Conservation (phyloP, 2,888 invertebrate species). For the Cataglyphis albicans region DNA sequence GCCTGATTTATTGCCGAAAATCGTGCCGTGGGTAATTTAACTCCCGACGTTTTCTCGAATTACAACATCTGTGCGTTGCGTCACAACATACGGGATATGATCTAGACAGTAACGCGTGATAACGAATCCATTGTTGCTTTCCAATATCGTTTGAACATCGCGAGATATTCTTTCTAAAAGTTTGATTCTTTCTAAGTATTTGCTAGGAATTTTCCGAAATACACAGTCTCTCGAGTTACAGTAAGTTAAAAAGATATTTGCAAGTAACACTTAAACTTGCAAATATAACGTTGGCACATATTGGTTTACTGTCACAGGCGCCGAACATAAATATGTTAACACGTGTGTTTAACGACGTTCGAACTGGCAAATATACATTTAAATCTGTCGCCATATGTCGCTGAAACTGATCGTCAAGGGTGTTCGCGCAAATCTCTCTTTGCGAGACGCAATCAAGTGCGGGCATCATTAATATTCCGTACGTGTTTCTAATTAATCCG, state of each 20-base stretch:
- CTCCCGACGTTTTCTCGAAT: conserved; percentile 65
- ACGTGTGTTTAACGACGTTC: conserved; percentile 25
- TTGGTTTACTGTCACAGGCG: background rate
- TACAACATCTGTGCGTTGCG: conserved; percentile 66
- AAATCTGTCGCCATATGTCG: conserved; percentile 26
- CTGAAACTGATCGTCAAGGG: conserved; percentile 17
- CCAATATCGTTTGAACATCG: background rate
- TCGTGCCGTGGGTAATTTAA: conserved; percentile 66
- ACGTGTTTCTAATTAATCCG: conserved; percentile 43
- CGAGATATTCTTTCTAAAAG: background rate
- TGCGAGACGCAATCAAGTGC: conserved; percentile 30
- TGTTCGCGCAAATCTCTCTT: conserved; percentile 32
- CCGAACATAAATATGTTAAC: background rate
- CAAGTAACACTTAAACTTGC: background rate
- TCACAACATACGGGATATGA: conserved; percentile 48
- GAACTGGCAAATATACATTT: conserved; percentile 12
- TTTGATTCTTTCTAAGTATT: background rate
- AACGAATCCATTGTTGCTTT: background rate
- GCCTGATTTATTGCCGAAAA: conserved; percentile 46
- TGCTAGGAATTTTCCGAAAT: background rate
- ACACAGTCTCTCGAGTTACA: background rate
- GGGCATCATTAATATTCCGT: conserved; percentile 43
- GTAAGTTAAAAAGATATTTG: background rate
- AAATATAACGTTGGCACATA: background rate
- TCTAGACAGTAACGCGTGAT: conserved; percentile 12